These are phyloP conservation scores for Andrena hattorfiana DNA, from an alignment of 2,888 invertebrate species.

Conservation along the genomic window DNA sequence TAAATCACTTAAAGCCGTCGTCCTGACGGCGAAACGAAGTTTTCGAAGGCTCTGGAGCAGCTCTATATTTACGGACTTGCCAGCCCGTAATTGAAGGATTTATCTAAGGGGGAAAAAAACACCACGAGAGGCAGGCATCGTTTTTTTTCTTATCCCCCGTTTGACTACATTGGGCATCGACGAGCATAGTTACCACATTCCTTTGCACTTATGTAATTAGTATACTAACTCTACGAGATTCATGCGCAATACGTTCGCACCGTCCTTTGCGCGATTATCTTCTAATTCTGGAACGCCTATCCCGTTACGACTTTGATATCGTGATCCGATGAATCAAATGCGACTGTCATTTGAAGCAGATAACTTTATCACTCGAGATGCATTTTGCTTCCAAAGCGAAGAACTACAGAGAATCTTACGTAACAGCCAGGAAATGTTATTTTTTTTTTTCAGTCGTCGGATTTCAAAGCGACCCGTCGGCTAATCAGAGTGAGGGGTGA, in stretches of 20 bases:
- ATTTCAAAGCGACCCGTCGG: background rate
- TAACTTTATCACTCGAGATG: background rate
- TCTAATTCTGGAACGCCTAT: constrained; percentile 29
- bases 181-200: constrained; percentile 22
- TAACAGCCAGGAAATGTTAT: too few relatives aligned
- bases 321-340: background rate
- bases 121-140: constrained; percentile 18
- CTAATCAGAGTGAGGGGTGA: constrained; percentile 1
- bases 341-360: constrained; percentile 1
- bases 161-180: background rate
- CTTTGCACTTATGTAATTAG: constrained; percentile 19
- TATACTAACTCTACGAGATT: constrained; percentile 21
- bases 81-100: constrained; percentile 71
- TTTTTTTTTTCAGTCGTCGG: background rate
- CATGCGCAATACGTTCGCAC: constrained; percentile 28
- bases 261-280: constrained; percentile 21
- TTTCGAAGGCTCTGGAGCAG: constrained; percentile 63
- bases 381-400: background rate
- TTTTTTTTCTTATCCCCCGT: background rate
- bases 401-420: too few relatives aligned
- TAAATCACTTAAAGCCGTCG: constrained; percentile 75
- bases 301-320: constrained; percentile 7
- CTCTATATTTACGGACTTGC: constrained; percentile 64
- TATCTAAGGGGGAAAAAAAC: constrained; percentile 51
- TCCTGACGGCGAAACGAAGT: constrained; percentile 71